Evolutionary conservation across 1,140 invertebrate genomes (phyloP).

Genomic region (Listronotus oregonensis): DNA sequence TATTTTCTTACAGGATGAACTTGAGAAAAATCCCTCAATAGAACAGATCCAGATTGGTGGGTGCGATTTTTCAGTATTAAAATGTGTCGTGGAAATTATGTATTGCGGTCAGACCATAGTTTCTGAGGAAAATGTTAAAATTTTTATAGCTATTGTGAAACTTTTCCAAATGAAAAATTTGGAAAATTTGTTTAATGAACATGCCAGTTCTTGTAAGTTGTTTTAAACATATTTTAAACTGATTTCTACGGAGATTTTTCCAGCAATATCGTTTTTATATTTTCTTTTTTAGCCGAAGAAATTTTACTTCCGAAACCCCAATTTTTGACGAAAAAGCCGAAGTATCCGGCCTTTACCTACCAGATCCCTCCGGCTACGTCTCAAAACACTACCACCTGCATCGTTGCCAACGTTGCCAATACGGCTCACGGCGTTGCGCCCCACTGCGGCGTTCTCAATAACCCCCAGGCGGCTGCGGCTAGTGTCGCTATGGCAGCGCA

Average conservation of each 20-base stretch:
- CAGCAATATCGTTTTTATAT: too few relatives aligned
- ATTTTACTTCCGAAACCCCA: constrained; percentile 38
- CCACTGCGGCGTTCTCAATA: neutral
- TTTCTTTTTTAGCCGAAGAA: constrained; percentile 27
- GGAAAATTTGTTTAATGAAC: constrained; percentile 44
- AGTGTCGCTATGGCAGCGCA: neutral
- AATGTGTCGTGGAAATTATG: constrained; percentile 53
- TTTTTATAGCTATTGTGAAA: constrained; percentile 50
- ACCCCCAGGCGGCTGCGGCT: too few relatives aligned
- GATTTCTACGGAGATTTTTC: too few relatives aligned
- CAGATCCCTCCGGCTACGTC: neutral
- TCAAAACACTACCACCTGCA: neutral
- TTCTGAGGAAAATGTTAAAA: constrained; percentile 48
- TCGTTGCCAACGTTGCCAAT: constrained; percentile 4
- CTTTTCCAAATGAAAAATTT: constrained; percentile 50
- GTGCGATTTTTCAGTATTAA: constrained; percentile 50
- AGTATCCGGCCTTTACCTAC: constrained; percentile 38
- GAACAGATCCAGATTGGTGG: constrained; percentile 51
- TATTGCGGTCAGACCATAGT: constrained; percentile 52
- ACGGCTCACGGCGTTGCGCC: neutral
- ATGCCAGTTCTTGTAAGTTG: constrained; percentile 26
- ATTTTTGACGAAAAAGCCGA: constrained; percentile 38
- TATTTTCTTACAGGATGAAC: constrained; percentile 34
- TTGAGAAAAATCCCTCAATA: constrained; percentile 39
- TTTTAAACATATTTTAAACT: too few relatives aligned